phyloP scores from a whole-genome alignment of 2,888 invertebrate species.

The Hofmannophila pseudospretella region DNA sequence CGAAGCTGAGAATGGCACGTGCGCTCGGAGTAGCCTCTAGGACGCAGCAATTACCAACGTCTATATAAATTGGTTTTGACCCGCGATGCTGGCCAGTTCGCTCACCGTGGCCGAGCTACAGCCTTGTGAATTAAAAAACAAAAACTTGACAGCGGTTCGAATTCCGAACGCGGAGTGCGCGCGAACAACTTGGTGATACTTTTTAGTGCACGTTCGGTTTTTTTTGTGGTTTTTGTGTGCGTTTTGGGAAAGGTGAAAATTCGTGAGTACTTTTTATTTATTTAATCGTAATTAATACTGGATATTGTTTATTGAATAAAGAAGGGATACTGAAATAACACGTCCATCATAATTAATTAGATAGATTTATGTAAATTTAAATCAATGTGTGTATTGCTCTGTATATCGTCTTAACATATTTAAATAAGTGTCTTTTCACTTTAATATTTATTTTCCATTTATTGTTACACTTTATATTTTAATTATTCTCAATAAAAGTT shows the following conservation, averaged over 20 bases:
- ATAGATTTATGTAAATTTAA: too few species aligned
- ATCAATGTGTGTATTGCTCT: too few species aligned
- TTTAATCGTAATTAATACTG: too few species aligned
- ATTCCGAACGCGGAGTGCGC: constrained; percentile 16
- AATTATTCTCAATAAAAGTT: too few species aligned
- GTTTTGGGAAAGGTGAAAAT: constrained; percentile 10
- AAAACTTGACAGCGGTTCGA: constrained; percentile 14
- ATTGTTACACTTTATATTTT: too few species aligned
- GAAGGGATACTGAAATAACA: too few species aligned
- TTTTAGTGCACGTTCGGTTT: background rate
- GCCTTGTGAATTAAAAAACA: constrained; percentile 28
- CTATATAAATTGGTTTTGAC: constrained; percentile 49
- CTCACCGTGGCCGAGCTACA: constrained; percentile 23
- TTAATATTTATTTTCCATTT: too few species aligned
- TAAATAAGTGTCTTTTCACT: too few species aligned
- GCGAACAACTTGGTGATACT: constrained; percentile 20
- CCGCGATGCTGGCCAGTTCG: constrained; percentile 43
- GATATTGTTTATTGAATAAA: too few species aligned
- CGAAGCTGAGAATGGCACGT: background rate
- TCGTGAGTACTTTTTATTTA: background rate
- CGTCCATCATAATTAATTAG: too few species aligned
- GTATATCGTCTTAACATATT: too few species aligned
- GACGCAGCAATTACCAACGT: constrained; percentile 27
- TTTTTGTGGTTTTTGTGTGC: constrained; percentile 17
- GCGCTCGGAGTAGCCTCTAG: background rate